Base-by-base conservation (phyloP, 2,888 invertebrate species). In the Harpalus rubripes region DNA sequence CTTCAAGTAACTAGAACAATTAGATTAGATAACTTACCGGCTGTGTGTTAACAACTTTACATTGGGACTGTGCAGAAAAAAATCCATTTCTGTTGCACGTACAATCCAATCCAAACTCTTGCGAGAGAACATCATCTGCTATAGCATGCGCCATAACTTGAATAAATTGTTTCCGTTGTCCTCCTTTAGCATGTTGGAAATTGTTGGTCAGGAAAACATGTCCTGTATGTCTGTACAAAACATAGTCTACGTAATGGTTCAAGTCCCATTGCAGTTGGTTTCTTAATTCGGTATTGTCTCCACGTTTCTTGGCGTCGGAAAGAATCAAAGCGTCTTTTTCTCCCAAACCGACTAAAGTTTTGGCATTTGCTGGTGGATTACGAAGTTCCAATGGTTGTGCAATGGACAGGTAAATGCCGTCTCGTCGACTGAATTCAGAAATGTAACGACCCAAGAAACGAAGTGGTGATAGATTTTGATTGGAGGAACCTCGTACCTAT, bases 231-330 rank as follows among this genome's bases (percentile, higher is more conserved):
- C 78, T 91, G 94, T 95, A 91, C 0, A 90, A 90, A 85, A 95
- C 93, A 87, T 95, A 94, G 85, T 94, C 94, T 52, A 94, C 92
- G 90, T 96, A 97, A 87, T 93, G 92, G 88, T 96, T 95, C 15
- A 89, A 88, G 16, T 91, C 89, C 86, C 93, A 92, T 16, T 91
- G 90, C 0, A 96, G 89, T 3, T 94, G 93, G 18, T 91, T 90
- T 86, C 94, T 93, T 18, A 94, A 89, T 10, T 93, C 92, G 7
- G 93, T 88, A 7, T 92, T 92, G 65, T 93, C 93, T 76, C 93
- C 91, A 56, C 93, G 93, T 88, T 94, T 95, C 88, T 93, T 93
- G 86, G 90, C 92, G 88, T 95, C 95, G 12, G 94, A 92, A 16
- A 95, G 92, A 84, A 95, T 92, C 87, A 95, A 92, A 1, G 95